A percentile compares a stretch with the other conserved stretches of the same genome.
These are phyloP conservation scores for Plusia festucae DNA, from an alignment of 2,888 invertebrate species.

Conservation along the genomic window DNA sequence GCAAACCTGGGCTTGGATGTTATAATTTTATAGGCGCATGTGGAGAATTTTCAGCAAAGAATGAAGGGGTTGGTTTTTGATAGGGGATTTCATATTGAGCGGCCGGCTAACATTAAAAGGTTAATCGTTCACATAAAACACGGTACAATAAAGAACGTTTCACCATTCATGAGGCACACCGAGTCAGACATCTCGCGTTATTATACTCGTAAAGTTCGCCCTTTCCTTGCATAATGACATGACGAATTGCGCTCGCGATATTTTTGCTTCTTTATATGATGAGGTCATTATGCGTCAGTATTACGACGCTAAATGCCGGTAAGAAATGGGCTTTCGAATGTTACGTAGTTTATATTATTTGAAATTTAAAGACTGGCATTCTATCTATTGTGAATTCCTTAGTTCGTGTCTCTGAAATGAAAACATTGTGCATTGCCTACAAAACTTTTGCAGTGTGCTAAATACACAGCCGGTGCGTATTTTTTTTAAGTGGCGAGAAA, in stretches of 20 bases:
- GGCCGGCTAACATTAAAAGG: constrained; percentile 85
- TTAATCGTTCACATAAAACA: constrained; percentile 89
- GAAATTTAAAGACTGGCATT: constrained; percentile 13
- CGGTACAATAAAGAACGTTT: constrained; percentile 86
- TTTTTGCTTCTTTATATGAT: constrained; percentile 86
- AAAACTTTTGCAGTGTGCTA: constrained; percentile 67
- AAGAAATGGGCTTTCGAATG: constrained; percentile 68
- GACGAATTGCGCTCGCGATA: constrained; percentile 88
- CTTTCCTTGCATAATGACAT: constrained; percentile 89
- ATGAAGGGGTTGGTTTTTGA: constrained; percentile 57
- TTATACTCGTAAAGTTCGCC: constrained; percentile 89
- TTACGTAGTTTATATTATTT: constrained; percentile 53
- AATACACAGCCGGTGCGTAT: constrained; percentile 69
- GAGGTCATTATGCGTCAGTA: constrained; percentile 82
- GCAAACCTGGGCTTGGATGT: background rate
- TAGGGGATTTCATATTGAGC: constrained; percentile 73
- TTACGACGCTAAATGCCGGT: constrained; percentile 70
- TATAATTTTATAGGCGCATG: constrained; percentile 22
- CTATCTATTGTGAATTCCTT: constrained; percentile 55
- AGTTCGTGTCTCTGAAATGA: constrained; percentile 57
- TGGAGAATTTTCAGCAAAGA: constrained; percentile 41
- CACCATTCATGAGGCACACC: constrained; percentile 83
- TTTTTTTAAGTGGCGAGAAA: constrained; percentile 75
- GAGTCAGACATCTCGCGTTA: constrained; percentile 88
- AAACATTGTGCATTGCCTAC: constrained; percentile 61